These are phyloP conservation scores for Ramphastos sulfuratus DNA, from an alignment of 2,113 vertebrate genomes.

Conservation along the genomic window DNA sequence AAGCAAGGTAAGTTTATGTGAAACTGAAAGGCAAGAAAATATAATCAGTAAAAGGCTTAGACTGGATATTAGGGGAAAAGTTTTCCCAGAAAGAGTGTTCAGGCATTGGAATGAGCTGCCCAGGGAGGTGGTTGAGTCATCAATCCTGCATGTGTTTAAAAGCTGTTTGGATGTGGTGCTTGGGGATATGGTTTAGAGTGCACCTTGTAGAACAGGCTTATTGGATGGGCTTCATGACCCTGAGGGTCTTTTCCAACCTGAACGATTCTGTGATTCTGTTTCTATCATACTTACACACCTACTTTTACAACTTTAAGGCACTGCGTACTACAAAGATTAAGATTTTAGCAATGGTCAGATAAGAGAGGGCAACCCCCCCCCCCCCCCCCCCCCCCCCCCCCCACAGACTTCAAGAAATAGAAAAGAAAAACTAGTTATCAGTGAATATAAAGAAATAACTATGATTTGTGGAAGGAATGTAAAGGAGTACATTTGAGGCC, in stretches of 20 bases:
- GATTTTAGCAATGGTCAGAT: neutral
- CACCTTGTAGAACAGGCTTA: no score
- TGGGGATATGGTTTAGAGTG: no score
- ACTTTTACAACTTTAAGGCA: neutral
- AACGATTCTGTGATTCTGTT: no score
- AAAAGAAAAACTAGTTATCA: neutral
- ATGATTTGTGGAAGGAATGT: neutral
- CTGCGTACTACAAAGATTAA: neutral
- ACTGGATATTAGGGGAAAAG: no score
- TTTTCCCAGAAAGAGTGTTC: no score
- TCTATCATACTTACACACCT: neutral
- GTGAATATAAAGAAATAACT: neutral
- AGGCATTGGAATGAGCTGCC: no score
- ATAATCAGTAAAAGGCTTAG: neutral
- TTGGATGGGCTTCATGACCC: no score
- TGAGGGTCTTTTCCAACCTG: no score
- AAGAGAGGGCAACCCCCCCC: neutral
- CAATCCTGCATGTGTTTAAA: no score
- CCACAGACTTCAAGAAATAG: neutral
- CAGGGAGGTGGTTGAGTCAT: no score
- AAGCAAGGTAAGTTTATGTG: neutral
- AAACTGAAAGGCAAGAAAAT: neutral
- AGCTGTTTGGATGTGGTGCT: no score
- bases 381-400: accelerated
- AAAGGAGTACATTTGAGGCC: neutral